Base-by-base conservation (phyloP, 2,797 vertebrate genomes). In the Potorous gilbertii region DNA sequence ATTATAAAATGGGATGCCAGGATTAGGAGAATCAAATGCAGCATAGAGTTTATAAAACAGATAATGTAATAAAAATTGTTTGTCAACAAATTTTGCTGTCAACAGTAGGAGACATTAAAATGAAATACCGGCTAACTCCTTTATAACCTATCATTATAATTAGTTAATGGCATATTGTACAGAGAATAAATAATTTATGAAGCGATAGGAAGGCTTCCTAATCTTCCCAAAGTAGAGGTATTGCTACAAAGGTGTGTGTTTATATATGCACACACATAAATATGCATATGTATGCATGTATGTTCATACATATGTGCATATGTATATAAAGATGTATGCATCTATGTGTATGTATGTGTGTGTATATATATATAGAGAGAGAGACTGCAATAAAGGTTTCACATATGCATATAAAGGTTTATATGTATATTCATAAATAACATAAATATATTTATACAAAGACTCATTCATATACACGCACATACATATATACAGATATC, bases 231-330 rank as follows among this genome's bases (percentile, higher is more conserved):
- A 74, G 16, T 40, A 74, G 66, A 40, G n/a, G 16, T n/a, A 74
- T 40, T 74, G n/a, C 74, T 46, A 46, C 40, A 74, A 74, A 40
- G 34, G 12, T 31, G 1, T 62, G 31, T 34, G 13, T 66, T 13
- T 74, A 0, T 66, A 0, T 74, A 8, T 40, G 1, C 1, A 18
- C 5, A 5, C 1, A n/a, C 18, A 12, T 5, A 8, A 14, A 4
- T 34, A 5, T n/a, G 6, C 16, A 18, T 57, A 57, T n/a, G 5
- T 66, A 2, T 74, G 34, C 4, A 50, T 50, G 50, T 50, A 4
- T 50, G 50, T 50, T 50, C 50, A 50, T 50, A 50, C 50, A 50
- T 50, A 4, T 14, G 31, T 66, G 12, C 16, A 66, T 66, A 34
- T 62, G 14, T n/a, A 5, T n/a, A 18, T 66, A n/a, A 1, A 62